phyloP scores from a whole-genome alignment of 1,140 invertebrate species.

The Nymphalis io region DNA sequence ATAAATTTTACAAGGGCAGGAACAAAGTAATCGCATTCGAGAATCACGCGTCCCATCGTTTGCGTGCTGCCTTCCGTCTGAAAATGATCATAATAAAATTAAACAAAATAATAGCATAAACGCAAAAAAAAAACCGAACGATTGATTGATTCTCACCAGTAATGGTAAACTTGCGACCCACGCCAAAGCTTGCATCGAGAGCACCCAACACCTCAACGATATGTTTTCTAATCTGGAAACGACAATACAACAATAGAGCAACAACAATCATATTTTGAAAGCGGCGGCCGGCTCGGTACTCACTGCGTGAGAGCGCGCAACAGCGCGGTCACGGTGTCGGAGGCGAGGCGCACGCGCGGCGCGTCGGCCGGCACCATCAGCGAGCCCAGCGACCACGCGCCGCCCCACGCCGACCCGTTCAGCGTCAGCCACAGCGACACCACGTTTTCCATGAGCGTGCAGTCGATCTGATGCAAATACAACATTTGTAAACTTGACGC shows the following conservation, averaged over 20 bases:
- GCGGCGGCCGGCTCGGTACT: conserved; percentile 19
- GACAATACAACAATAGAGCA: conserved; percentile 15
- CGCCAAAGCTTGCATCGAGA: conserved; percentile 77
- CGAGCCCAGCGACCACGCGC: conserved; percentile 59
- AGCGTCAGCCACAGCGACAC: conserved; percentile 92
- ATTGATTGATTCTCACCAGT: conserved; percentile 45
- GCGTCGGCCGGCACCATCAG: conserved; percentile 83
- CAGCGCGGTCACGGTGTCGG: conserved; percentile 86
- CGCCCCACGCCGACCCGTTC: conserved; percentile 82
- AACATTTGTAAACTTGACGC: neutral
- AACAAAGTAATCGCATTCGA: conserved; percentile 72
- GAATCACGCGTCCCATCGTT: conserved; percentile 70
- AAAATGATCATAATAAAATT: conserved; percentile 1
- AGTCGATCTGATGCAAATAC: conserved; percentile 69
- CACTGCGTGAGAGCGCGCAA: conserved; percentile 82
- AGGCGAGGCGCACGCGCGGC: conserved; percentile 87
- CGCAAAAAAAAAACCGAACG: neutral
- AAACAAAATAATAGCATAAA: neutral
- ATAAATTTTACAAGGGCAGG: conserved; percentile 72
- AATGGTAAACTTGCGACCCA: conserved; percentile 72
- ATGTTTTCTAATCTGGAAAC: conserved; percentile 71
- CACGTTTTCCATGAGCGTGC: conserved; percentile 88
- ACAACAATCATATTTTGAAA: neutral
- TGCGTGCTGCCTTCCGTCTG: conserved; percentile 67
- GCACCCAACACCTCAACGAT: conserved; percentile 75